These are phyloP conservation scores for Eupithecia pulchellata DNA, from an alignment of 2,888 invertebrate species.

Conservation along the genomic window DNA sequence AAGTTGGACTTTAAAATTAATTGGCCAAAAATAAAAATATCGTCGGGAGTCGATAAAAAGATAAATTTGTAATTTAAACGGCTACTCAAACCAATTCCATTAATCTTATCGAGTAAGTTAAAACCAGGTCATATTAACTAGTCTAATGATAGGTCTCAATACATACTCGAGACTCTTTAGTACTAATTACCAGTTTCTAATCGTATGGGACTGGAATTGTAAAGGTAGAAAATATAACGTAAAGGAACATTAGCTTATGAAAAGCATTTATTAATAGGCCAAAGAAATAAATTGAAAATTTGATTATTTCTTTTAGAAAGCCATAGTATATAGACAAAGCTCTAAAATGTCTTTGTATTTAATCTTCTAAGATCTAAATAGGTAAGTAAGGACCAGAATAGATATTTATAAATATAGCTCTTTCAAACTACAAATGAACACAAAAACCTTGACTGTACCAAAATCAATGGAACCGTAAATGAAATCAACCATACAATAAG, in stretches of 20 bases:
- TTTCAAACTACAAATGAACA: too few species aligned
- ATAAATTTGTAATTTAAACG: too few species aligned
- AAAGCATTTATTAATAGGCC: not conserved
- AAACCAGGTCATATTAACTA: conserved; percentile 28
- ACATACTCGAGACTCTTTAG: not conserved
- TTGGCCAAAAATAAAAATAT: not conserved
- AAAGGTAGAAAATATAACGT: not conserved
- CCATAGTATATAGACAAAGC: not conserved
- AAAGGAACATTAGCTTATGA: not conserved
- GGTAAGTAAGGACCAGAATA: not conserved
- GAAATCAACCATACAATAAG: not conserved
- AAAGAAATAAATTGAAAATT: not conserved
- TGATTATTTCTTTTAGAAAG: not conserved
- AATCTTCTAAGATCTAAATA: too few species aligned
- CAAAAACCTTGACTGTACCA: not conserved
- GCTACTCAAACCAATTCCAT: too few species aligned
- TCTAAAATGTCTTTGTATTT: too few species aligned
- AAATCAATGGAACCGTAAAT: not conserved
- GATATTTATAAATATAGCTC: not conserved
- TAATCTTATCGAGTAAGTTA: not conserved
- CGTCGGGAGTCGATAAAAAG: not conserved
- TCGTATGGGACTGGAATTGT: not conserved
- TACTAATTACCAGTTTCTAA: not conserved
- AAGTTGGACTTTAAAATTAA: not conserved
- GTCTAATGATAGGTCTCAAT: conserved; percentile 22